Conservation (phyloP, 2,113 vertebrate genomes). For the Nesoenas mayeri region DNA sequence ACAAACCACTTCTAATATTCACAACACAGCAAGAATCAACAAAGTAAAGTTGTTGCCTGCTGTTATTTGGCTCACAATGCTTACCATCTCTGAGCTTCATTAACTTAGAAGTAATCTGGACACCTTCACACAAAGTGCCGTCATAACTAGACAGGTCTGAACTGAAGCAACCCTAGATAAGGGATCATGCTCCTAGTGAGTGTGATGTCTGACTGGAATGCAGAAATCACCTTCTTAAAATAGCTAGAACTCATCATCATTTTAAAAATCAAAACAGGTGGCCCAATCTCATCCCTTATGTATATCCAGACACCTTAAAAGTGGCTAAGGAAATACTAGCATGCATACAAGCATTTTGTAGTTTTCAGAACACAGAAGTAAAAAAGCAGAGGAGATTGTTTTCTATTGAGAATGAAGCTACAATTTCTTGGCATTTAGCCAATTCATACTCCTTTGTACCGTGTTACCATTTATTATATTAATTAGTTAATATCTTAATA, state of each 20-base stretch:
- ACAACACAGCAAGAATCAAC: neutral
- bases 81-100: neutral
- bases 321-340: neutral
- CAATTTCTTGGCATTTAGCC: neutral
- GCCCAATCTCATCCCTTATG: neutral
- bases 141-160: neutral
- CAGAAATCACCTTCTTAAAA: neutral
- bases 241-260: neutral
- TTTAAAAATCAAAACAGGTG: neutral
- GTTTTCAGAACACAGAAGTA: neutral
- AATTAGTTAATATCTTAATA: neutral
- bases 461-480: neutral
- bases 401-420: neutral
- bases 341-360: neutral
- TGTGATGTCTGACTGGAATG: neutral
- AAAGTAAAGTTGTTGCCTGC: neutral
- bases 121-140: neutral
- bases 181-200: neutral
- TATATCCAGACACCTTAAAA: neutral
- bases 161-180: neutral
- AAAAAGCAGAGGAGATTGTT: neutral
- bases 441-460: neutral
- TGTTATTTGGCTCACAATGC: accelerated
- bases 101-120: neutral
- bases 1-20: neutral